These are phyloP conservation scores for Ceramica pisi DNA, from an alignment of 2,888 invertebrate genomes.

Conservation along the genomic window DNA sequence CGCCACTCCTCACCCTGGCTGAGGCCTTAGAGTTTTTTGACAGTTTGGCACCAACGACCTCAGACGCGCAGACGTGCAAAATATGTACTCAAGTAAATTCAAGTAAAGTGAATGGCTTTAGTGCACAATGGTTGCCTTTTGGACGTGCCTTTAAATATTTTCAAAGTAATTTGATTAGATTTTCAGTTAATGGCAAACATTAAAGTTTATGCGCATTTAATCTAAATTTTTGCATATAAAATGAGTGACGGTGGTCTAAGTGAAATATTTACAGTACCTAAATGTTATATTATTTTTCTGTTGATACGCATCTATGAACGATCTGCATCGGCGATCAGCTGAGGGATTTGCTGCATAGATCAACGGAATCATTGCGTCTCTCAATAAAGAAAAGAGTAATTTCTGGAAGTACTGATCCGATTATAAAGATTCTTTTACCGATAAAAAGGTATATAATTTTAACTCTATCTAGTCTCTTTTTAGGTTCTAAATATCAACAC, in stretches of 20 bases:
- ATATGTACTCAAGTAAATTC: constrained; percentile 3
- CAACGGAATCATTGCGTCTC: too few relatives aligned
- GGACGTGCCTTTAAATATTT: constrained; percentile 18
- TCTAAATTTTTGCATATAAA: background rate
- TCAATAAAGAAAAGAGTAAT: background rate
- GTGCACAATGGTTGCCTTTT: background rate
- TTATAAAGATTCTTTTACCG: too few relatives aligned
- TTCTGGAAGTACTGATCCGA: background rate
- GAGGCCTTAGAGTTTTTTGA: constrained; percentile 11
- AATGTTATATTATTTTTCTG: too few relatives aligned
- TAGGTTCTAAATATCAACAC: background rate
- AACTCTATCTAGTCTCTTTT: too few relatives aligned
- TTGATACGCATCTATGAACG: too few relatives aligned
- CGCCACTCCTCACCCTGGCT: background rate
- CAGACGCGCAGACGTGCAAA: constrained; percentile 4
- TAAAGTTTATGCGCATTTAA: background rate
- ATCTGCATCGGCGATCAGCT: too few relatives aligned
- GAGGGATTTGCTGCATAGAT: too few relatives aligned
- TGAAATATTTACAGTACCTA: too few relatives aligned
- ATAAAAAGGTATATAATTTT: background rate
- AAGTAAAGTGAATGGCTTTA: constrained; percentile 19
- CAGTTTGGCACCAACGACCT: constrained; percentile 24
- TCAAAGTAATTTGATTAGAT: background rate
- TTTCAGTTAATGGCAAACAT: background rate
- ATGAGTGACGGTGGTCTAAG: too few relatives aligned